These are phyloP conservation scores for Sarcoramphus papa DNA, from an alignment of 2,797 vertebrate genomes.

Conservation along the genomic window DNA sequence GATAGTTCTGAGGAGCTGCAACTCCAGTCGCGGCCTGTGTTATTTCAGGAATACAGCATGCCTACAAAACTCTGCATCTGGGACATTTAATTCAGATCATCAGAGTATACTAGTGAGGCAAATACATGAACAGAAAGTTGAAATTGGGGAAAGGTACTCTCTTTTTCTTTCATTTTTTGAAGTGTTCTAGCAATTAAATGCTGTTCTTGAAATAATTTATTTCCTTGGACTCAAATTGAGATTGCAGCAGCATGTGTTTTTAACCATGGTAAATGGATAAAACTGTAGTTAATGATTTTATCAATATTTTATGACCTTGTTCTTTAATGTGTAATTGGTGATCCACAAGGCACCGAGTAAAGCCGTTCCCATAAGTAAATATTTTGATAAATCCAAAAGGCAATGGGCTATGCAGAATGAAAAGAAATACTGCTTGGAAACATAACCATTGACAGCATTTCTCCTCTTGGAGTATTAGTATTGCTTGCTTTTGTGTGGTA, in stretches of 20 bases:
- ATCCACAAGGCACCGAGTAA: conserved; percentile 1
- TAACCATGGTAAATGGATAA: conserved; percentile 34
- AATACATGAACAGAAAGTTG: background rate
- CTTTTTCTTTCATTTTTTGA: background rate
- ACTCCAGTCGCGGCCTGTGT: background rate
- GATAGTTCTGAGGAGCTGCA: background rate
- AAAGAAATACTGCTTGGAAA: background rate
- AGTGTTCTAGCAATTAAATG: background rate
- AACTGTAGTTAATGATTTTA: conserved; percentile 58
- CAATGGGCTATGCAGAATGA: background rate
- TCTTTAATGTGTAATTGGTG: conserved; percentile 42
- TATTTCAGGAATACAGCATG: background rate
- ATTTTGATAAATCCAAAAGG: conserved; percentile 42
- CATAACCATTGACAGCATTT: background rate
- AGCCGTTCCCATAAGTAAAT: conserved; percentile 27
- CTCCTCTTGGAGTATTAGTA: background rate
- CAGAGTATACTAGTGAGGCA: background rate
- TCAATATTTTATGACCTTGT: conserved; percentile 55
- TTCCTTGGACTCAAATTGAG: conserved; percentile 43
- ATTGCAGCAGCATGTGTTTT: conserved; percentile 13
- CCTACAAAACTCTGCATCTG: background rate
- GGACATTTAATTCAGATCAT: background rate
- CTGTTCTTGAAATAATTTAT: conserved; percentile 13
- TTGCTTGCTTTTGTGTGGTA: background rate
- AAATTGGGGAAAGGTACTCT: background rate